Base-by-base conservation (phyloP, 2,113 vertebrate genomes). In the Hypomesus transpacificus region DNA sequence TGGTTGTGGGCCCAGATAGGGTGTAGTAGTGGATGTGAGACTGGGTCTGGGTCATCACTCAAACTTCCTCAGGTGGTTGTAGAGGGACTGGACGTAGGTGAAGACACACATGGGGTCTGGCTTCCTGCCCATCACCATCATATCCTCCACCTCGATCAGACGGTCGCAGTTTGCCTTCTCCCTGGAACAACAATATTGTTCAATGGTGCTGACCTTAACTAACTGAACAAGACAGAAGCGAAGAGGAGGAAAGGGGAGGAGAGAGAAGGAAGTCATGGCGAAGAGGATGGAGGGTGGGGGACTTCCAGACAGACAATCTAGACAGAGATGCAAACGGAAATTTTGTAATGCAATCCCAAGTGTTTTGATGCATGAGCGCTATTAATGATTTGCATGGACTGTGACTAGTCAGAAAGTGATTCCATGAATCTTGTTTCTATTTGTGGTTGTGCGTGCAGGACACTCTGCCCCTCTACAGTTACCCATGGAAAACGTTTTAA, bases 91-190 rank as follows among this genome's bases (percentile, higher is more conserved):
- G 54, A 99, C 97, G 0, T 99, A 99, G 62, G 97, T 99, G 88
- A 99, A 99, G 80, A 99, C 93, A 0, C 97, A 99, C 96, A 98
- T 99, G 76, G 97, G 97, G 86, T 99, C 97, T 0, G 97, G 97
- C 88, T 94, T 98, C 69, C 88, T 93, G 18, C 97, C 96, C 97
- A 99, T 99, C 85, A 93, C 83, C 94, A 99, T 94, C 97, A 99
- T 99, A 78, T 99, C 97, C 26, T 99, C 97, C 88, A 99, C 97
- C 87, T 99, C 97, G 18, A 99, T 99, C 64, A 99, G 92, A 58
- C 97, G 94, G 80, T 99, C 97, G 0, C 97, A 99, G 84, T 92
- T 90, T 3, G 97, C 97, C 90, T 95, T 93, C 21, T 85, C 89
- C 87, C 97, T 99, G 90, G 4, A 85, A 75, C 52, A 24, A 73